Base-by-base conservation (phyloP, 2,888 invertebrate species). In the Leptopilina myrica region DNA sequence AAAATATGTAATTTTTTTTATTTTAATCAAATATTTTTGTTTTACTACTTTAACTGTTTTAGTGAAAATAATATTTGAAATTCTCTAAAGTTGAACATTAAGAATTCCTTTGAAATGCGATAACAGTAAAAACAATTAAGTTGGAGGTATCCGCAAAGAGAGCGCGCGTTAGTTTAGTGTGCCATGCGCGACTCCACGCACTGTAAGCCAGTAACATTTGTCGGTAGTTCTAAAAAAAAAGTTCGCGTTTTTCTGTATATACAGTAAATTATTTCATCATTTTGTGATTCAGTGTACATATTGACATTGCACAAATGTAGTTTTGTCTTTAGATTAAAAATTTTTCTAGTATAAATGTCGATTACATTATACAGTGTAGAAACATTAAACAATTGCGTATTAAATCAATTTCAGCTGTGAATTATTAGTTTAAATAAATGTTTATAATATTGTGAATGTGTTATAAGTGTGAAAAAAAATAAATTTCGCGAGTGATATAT, bases 171-270 rank as follows among this genome's bases (percentile, higher is more conserved):
- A 49, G 49, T 49, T 49, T 49, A 9, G 49, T 49, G 49, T 49
- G 49, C 12, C 49, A 49, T 49, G 49, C 49, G 49, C 49, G 49
- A 49, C 49, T 49, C 11, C 12, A 49, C 49, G 12, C 49, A 49
- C 49, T 9, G 46, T 2, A 1, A 8, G 43, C 43, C 43, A 43
- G 43, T 43, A 43, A 43, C 43, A 43, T 43, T 62, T 20, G 9
- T 62, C 62, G 6, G 20, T n/a, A 20, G 43, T 43, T 33, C 15
- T 62, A 9, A 62, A 62, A 62, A 20, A 62, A 20, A n/a, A 33
- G 33, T 33, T 59, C 62, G 9, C 15, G 62, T 62, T 62, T 62
- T 62, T 15, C n/a, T 62, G 62, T 62, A 62, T 15, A 62, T 62
- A 62, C 15, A 62, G 20, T 59, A n/a, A 59, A 59, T 59, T 62